Conservation (phyloP, 2,888 invertebrate genomes). For the Perizoma affinitatum region DNA sequence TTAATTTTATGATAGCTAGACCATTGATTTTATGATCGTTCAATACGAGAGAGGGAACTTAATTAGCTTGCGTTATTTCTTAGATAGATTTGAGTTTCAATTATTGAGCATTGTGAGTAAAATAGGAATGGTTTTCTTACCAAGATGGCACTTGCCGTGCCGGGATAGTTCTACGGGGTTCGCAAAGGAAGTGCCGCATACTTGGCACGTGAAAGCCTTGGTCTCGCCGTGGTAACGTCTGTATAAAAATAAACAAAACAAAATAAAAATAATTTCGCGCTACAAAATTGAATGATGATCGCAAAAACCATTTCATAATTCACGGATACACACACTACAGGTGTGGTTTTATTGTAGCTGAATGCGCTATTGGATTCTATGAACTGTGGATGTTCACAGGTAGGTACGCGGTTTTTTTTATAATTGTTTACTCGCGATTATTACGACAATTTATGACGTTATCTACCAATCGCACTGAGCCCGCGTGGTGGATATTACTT, state of each 20-base stretch:
- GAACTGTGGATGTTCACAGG: constrained; percentile 8
- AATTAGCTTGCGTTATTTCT: not conserved
- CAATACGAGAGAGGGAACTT: too few species aligned
- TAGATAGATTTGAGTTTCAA: too few species aligned
- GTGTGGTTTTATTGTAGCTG: not conserved
- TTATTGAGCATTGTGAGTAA: too few species aligned
- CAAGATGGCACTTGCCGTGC: constrained; percentile 93
- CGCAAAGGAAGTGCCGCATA: constrained; percentile 93
- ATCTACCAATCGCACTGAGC: constrained; percentile 16
- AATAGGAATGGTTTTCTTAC: constrained; percentile 73
- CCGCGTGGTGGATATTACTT: not conserved
- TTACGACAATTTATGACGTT: not conserved
- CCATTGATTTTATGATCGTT: too few species aligned
- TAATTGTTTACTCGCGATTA: constrained; percentile 1
- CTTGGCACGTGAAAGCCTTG: constrained; percentile 92
- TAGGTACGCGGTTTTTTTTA: not conserved
- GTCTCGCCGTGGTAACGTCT: constrained; percentile 93
- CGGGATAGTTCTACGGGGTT: constrained; percentile 91
- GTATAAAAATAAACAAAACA: constrained; percentile 29
- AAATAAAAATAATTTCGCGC: constrained; percentile 17
- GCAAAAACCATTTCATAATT: not conserved
- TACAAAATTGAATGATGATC: not conserved
- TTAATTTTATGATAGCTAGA: too few species aligned
- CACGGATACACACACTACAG: constrained; percentile 7
- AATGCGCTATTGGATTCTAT: not conserved